A percentile compares a stretch with the other conserved stretches of the same genome.
phyloP scores from a whole-genome alignment of 2,888 invertebrate species.

The Formica aserva region DNA sequence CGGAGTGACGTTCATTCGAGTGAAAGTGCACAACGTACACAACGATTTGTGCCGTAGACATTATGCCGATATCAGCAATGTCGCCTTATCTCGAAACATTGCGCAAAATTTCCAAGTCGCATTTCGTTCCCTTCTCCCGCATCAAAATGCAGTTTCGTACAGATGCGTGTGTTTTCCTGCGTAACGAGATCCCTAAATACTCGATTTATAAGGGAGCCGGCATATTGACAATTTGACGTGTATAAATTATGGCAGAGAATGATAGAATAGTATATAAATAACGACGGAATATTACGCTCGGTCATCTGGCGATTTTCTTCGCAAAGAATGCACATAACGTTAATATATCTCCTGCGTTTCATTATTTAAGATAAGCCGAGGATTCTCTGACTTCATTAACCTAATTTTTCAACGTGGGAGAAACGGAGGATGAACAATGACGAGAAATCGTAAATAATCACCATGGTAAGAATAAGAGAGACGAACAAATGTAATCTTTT shows the following conservation, averaged over 20 bases:
- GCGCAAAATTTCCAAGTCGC: neutral
- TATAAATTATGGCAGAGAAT: constrained; percentile 17
- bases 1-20: constrained; percentile 46
- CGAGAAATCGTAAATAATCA: constrained; percentile 8
- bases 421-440: neutral
- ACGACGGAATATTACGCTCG: constrained; percentile 24
- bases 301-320: constrained; percentile 16
- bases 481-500: neutral
- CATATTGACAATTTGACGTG: constrained; percentile 3
- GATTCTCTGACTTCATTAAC: constrained; percentile 43
- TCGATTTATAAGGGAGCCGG: neutral
- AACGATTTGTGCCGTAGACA: neutral
- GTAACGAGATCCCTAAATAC: too few relatives aligned
- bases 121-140: neutral
- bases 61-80: constrained; percentile 11
- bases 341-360: constrained; percentile 7
- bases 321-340: neutral
- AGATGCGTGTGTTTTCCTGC: neutral
- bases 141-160: neutral
- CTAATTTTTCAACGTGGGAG: constrained; percentile 24
- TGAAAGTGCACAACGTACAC: constrained; percentile 50
- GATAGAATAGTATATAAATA: constrained; percentile 26
- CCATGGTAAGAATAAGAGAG: neutral
- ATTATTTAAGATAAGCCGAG: constrained; percentile 37
- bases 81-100: constrained; percentile 21